These are phyloP conservation scores for Sinella curviseta DNA, from an alignment of 1,140 invertebrate genomes.

Conservation along the genomic window DNA sequence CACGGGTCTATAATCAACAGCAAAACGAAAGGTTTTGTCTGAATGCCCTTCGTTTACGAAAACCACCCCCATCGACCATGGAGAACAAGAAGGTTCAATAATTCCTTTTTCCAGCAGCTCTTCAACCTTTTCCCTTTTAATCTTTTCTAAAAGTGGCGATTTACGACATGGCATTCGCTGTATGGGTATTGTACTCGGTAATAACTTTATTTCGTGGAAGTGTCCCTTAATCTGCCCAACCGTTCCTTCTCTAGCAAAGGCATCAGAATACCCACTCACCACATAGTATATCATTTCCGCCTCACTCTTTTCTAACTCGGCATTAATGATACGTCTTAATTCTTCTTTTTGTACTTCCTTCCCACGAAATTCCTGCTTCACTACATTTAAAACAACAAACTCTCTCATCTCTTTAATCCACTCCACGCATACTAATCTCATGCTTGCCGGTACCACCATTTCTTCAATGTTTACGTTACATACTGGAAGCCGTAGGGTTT, in stretches of 20 bases:
- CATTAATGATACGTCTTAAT: not conserved
- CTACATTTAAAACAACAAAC: too few relatives aligned
- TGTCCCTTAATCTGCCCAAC: not conserved
- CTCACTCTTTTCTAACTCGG: not conserved
- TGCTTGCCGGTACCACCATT: too few relatives aligned
- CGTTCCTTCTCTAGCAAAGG: not conserved
- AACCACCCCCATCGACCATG: not conserved
- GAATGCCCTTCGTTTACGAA: not conserved
- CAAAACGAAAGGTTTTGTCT: not conserved
- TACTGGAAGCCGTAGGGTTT: too few relatives aligned
- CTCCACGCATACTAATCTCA: too few relatives aligned
- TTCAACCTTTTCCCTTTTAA: constrained; percentile 5
- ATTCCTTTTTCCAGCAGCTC: constrained; percentile 3
- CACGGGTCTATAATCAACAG: not conserved
- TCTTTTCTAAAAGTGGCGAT: not conserved
- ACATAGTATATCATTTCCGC: not conserved
- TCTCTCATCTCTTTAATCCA: too few relatives aligned
- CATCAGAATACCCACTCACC: not conserved
- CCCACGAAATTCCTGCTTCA: too few relatives aligned
- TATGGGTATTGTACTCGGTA: not conserved
- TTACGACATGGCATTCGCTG: not conserved
- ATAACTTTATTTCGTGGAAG: not conserved
- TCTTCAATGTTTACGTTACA: too few relatives aligned
- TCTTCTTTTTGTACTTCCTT: not conserved
- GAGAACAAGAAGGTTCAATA: not conserved